Evolutionary conservation across 1,140 invertebrate genomes (phyloP).

Genomic region (Rhynchophorus ferrugineus): DNA sequence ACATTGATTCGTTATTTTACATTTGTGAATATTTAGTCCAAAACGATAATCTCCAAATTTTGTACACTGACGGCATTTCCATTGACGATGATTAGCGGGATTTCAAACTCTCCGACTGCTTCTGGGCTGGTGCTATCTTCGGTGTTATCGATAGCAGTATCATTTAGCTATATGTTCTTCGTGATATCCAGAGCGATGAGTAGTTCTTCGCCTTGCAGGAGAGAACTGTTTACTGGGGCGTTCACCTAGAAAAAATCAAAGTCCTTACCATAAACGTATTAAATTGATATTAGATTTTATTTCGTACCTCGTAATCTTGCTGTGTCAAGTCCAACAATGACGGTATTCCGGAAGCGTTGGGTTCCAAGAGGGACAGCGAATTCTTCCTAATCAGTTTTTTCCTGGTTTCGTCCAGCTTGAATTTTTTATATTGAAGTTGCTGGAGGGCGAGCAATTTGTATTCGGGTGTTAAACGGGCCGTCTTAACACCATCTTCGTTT

Average conservation of each 20-base stretch:
- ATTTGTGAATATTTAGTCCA: constrained; percentile 5
- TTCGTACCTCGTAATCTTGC: constrained; percentile 44
- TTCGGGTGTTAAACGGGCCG: not conserved
- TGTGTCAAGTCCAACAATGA: constrained; percentile 46
- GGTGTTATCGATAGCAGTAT: constrained; percentile 6
- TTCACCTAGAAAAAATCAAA: constrained; percentile 38
- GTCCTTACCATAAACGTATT: not conserved
- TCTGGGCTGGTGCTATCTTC: constrained; percentile 10
- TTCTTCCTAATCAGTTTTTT: constrained; percentile 33
- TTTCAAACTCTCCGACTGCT: constrained; percentile 31
- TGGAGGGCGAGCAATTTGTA: constrained; percentile 2
- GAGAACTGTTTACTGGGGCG: constrained; percentile 42
- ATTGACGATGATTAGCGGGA: constrained; percentile 22
- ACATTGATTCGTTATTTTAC: constrained; percentile 2
- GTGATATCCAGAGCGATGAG: constrained; percentile 45
- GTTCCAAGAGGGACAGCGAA: constrained; percentile 40
- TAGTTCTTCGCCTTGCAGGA: constrained; percentile 48
- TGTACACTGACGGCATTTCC: constrained; percentile 23
- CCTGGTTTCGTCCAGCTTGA: constrained; percentile 6
- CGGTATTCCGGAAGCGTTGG: constrained; percentile 38
- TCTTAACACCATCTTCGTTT: too few species aligned
- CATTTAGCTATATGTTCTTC: constrained; percentile 31
- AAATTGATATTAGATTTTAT: not conserved
- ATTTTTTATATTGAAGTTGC: constrained; percentile 13
- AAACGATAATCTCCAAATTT: constrained; percentile 15